A percentile compares a stretch with the other conserved stretches of the same genome.
phyloP scores from a whole-genome alignment of 1,140 invertebrate genomes.

The Drosophila nebulosa region DNA sequence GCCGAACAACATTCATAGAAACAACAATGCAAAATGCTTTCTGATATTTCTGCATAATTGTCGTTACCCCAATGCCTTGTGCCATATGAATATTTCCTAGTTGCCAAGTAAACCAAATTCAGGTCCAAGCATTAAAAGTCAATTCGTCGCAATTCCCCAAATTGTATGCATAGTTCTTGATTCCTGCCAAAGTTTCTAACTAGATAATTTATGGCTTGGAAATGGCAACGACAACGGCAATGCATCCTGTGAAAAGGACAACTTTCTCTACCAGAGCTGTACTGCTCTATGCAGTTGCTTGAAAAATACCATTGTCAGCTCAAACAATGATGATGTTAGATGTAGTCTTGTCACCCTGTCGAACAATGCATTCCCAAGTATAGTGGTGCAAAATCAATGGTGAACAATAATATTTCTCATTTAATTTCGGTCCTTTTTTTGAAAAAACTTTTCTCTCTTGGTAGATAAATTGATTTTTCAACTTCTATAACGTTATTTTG shows the following conservation, averaged over 20 bases:
- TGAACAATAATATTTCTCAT: not conserved
- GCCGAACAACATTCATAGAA: conserved; percentile 7
- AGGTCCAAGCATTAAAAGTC: conserved; percentile 15
- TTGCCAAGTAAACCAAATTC: not conserved
- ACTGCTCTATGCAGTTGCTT: conserved; percentile 12
- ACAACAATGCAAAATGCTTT: conserved; percentile 36
- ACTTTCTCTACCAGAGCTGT: conserved; percentile 1
- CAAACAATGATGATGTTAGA: conserved; percentile 41
- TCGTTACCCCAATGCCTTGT: conserved; percentile 4
- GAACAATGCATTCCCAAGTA: conserved; percentile 1
- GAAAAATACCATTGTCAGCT: conserved; percentile 37
- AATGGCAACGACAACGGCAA: conserved; percentile 4
- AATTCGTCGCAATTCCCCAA: conserved; percentile 12
- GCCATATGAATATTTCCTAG: conserved; percentile 59
- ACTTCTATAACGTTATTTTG: too few species aligned
- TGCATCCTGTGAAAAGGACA: conserved; percentile 7
- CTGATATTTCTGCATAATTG: conserved; percentile 27
- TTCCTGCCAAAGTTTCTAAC: conserved; percentile 50
- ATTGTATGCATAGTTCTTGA: conserved; percentile 15
- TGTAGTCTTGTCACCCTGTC: conserved; percentile 28
- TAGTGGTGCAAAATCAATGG: not conserved
- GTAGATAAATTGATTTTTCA: too few species aligned
- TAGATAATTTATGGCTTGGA: conserved; percentile 61
- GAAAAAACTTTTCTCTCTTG: too few species aligned
- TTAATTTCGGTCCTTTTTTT: not conserved